These are phyloP conservation scores for Scaptomyza graminum DNA, from an alignment of 1,140 invertebrate genomes.

Conservation along the genomic window DNA sequence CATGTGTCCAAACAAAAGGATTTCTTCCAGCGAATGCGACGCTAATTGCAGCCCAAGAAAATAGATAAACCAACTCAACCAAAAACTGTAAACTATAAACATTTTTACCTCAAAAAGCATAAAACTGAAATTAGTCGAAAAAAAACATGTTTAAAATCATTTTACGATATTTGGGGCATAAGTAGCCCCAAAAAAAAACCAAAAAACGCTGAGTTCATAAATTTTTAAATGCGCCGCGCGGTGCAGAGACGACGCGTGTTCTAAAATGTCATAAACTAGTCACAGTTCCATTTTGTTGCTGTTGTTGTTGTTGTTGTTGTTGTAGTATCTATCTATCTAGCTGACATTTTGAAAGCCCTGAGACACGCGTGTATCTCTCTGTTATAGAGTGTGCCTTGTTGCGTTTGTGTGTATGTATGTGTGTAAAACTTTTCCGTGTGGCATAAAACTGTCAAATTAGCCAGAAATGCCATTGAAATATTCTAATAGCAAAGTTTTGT, in stretches of 20 bases:
- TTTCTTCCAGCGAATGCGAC: conserved; percentile 48
- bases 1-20: conserved; percentile 76
- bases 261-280: conserved; percentile 76
- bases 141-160: conserved; percentile 62
- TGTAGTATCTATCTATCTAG: conserved; percentile 34
- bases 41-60: conserved; percentile 62
- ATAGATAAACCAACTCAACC: conserved; percentile 46
- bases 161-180: conserved; percentile 54
- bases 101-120: conserved; percentile 54
- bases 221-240: conserved; percentile 52
- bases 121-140: conserved; percentile 72
- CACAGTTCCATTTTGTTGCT: conserved; percentile 43
- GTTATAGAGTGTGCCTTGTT: conserved; percentile 2
- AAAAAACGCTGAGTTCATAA: conserved; percentile 36
- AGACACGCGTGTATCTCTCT: conserved; percentile 54
- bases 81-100: conserved; percentile 68
- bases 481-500: conserved; percentile 20
- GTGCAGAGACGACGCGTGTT: conserved; percentile 60
- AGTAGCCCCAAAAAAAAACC: conserved; percentile 1
- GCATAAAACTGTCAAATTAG: conserved; percentile 80
- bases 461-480: conserved; percentile 52
- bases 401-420: conserved; percentile 34
- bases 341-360: conserved; percentile 74
- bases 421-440: conserved; percentile 49
- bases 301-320: too few species aligned